A percentile compares a stretch with the other conserved stretches of the same genome.
These are phyloP conservation scores for Chiloscyllium punctatum DNA, from an alignment of 2,797 vertebrate genomes.

Conservation along the genomic window DNA sequence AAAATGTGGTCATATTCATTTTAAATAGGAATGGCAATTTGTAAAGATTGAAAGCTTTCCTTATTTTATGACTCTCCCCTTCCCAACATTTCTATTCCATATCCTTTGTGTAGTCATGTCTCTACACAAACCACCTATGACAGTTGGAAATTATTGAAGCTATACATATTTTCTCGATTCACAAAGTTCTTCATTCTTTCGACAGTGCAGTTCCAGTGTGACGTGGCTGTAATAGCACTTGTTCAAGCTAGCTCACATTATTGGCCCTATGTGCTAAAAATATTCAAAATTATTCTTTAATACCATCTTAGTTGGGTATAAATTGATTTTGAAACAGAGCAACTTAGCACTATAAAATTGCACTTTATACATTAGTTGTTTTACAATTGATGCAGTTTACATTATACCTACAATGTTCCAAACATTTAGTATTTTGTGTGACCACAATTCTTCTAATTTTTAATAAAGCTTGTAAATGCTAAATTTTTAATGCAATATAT, in stretches of 20 bases:
- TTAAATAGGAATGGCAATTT: background rate
- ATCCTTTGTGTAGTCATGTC: background rate
- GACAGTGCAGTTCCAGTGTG: background rate
- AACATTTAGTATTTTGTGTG: background rate
- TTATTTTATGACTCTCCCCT: too few relatives aligned
- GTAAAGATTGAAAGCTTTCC: background rate
- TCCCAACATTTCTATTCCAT: background rate
- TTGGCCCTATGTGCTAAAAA: background rate
- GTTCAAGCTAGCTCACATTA: background rate
- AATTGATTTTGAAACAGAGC: background rate
- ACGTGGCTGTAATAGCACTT: background rate
- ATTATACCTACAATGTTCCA: background rate
- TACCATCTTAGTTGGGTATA: background rate
- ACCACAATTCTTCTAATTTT: background rate
- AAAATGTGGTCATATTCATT: background rate
- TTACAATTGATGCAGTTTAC: background rate
- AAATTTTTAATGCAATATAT: background rate
- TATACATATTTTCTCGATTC: background rate
- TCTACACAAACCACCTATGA: background rate
- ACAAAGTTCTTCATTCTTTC: background rate
- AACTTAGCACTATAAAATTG: background rate
- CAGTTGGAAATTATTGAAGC: background rate
- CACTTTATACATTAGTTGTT: background rate
- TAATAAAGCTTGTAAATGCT: background rate
- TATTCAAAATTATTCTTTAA: background rate